Conservation (phyloP, 2,797 vertebrate species). For the Ibycter americanus region DNA sequence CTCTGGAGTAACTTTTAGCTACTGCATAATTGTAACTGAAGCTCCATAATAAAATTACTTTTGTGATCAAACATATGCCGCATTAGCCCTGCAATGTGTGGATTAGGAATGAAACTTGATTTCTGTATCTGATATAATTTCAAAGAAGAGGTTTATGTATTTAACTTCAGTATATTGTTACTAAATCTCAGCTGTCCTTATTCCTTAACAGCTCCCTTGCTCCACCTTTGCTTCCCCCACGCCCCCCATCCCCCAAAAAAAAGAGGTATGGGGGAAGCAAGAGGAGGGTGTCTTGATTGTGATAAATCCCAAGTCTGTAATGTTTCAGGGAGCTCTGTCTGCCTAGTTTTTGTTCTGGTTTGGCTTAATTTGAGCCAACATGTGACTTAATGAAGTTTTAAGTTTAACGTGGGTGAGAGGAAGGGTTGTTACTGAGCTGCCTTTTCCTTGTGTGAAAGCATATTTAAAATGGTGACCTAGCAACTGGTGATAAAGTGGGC, state of each 20-base stretch:
- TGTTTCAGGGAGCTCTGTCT: background rate
- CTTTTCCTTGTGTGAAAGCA: background rate
- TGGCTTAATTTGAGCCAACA: background rate
- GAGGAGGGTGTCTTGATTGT: background rate
- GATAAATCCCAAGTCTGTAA: background rate
- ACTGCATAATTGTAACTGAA: background rate
- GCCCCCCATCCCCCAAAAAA: rapidly evolving
- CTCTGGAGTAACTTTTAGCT: background rate
- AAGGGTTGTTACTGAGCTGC: background rate
- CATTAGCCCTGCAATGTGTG: background rate
- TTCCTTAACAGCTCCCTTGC: background rate
- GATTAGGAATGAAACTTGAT: background rate
- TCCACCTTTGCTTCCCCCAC: background rate
- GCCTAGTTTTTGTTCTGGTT: background rate
- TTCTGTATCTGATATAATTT: background rate
- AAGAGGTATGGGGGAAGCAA: background rate
- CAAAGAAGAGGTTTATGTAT: background rate
- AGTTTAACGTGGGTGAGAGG: background rate
- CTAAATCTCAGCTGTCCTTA: background rate
- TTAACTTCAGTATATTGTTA: background rate
- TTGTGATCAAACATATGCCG: background rate
- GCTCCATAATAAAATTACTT: background rate
- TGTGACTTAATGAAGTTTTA: background rate
- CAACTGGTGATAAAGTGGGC: background rate
- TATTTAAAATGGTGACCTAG: background rate